phyloP scores from a whole-genome alignment of 1,140 invertebrate genomes.

The Pissodes strobi region DNA sequence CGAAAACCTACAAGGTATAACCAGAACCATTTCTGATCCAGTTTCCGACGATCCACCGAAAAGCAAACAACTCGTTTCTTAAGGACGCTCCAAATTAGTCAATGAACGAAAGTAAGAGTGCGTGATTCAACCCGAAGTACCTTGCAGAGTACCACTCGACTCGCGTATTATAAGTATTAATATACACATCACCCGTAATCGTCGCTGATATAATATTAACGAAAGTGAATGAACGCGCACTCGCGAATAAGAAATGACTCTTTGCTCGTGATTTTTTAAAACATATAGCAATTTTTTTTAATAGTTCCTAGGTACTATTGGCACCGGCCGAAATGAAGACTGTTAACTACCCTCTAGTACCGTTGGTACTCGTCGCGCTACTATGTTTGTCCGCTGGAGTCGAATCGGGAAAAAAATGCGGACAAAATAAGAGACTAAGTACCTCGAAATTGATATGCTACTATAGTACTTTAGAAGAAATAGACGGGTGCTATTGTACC shows the following conservation, averaged over 20 bases:
- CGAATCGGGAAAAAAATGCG: background rate
- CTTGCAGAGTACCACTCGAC: background rate
- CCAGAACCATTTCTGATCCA: constrained; percentile 16
- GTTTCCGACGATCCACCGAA: constrained; percentile 22
- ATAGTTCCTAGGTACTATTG: no score
- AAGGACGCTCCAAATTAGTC: constrained; percentile 26
- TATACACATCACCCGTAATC: background rate
- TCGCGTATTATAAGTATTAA: background rate
- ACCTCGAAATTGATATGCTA: constrained; percentile 51
- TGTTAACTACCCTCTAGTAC: background rate
- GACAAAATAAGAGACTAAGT: constrained; percentile 8
- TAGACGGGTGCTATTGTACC: constrained; percentile 48
- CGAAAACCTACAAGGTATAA: constrained; percentile 15
- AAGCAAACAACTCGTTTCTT: constrained; percentile 15
- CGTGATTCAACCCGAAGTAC: constrained; percentile 8
- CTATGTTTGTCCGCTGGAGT: background rate
- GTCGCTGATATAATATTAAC: background rate
- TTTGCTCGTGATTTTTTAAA: no score
- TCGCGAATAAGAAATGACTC: no score
- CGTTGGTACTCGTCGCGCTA: background rate
- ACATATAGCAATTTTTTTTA: no score
- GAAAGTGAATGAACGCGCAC: no score
- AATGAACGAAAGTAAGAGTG: constrained; percentile 34
- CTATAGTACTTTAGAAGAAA: constrained; percentile 44
- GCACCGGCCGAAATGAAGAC: no score